Evolutionary conservation across 2,113 vertebrate species (phyloP).

Genomic region (Budorcas taxicolor): DNA sequence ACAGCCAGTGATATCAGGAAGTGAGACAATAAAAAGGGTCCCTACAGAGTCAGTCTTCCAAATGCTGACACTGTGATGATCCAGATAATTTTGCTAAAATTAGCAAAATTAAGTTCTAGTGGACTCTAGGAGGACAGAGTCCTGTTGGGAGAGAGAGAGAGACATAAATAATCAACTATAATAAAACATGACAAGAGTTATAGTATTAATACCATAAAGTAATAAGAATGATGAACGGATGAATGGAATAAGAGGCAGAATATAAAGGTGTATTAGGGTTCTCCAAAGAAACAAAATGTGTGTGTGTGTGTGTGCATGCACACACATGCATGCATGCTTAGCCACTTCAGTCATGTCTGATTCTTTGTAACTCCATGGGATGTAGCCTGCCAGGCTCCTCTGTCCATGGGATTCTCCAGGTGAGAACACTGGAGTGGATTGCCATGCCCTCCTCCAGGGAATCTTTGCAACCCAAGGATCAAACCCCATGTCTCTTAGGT

Average conservation of each 20-base stretch:
- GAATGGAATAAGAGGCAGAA: background rate
- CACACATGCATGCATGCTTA: rapidly evolving
- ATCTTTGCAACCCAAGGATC: background rate
- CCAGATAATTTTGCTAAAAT: background rate
- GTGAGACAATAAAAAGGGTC: background rate
- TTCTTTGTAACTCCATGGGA: background rate
- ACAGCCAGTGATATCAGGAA: background rate
- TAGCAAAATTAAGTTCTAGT: background rate
- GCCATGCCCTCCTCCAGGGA: background rate
- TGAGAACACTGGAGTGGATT: background rate
- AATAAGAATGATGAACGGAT: background rate
- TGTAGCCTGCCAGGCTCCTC: background rate
- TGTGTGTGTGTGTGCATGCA: background rate
- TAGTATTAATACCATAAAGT: background rate
- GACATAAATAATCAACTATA: background rate
- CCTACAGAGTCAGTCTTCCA: background rate
- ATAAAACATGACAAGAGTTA: background rate
- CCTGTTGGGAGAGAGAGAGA: background rate
- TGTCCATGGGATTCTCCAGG: background rate
- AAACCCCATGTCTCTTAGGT: background rate
- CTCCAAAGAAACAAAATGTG: background rate
- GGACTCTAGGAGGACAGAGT: background rate
- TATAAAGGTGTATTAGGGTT: background rate
- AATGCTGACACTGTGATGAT: background rate
- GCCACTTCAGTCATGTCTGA: background rate